Evolutionary conservation across 2,888 invertebrate genomes (phyloP).

Genomic region (Branchellion lobata): DNA sequence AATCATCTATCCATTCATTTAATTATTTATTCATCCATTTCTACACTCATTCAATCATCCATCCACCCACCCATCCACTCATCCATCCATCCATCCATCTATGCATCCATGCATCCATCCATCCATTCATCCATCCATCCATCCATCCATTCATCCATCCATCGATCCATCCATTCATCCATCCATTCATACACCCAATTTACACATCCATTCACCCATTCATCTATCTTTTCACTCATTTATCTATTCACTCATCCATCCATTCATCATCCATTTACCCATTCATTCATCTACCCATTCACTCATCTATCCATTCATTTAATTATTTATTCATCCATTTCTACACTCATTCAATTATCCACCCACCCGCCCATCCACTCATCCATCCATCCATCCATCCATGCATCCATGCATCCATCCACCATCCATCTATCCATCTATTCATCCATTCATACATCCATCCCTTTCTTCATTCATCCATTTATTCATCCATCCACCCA

Average conservation of each 20-base stretch:
- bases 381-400: not conserved
- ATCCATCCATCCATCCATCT: constrained; percentile 7
- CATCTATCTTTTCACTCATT: not conserved
- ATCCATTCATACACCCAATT: no score
- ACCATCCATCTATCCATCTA: not conserved
- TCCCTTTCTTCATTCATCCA: not conserved
- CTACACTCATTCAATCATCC: not conserved
- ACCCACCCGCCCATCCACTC: not conserved
- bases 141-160: not conserved
- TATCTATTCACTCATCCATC: not conserved
- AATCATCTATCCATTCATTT: no score
- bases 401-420: not conserved
- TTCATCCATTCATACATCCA: not conserved
- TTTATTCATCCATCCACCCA: no score
- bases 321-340: not conserved
- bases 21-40: no score
- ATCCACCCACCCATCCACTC: constrained; percentile 3
- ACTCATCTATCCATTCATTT: not conserved
- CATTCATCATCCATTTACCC: not conserved
- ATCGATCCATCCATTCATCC: not conserved
- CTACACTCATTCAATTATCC: not conserved
- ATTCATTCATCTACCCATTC: not conserved
- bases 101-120: not conserved
- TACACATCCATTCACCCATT: not conserved
- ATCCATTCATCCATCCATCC: not conserved